These are phyloP conservation scores for Mobula birostris DNA, from an alignment of 2,113 vertebrate species.

Conservation along the genomic window DNA sequence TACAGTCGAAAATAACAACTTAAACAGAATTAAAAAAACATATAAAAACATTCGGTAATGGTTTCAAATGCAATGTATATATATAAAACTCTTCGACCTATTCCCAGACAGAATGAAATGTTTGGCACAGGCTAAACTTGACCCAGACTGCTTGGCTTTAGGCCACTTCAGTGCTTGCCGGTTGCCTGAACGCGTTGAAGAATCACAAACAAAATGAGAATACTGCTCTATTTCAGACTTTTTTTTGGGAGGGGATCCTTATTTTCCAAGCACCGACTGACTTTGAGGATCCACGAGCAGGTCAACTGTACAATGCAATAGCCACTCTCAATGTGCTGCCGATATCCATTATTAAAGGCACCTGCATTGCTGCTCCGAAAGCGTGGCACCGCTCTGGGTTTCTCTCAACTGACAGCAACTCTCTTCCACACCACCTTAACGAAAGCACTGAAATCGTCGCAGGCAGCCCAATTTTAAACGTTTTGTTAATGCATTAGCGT, in stretches of 20 bases:
- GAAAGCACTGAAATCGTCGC: neutral
- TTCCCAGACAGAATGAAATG: constrained; percentile 50
- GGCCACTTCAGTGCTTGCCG: constrained; percentile 45
- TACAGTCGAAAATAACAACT: too few species aligned
- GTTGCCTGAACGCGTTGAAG: constrained; percentile 43
- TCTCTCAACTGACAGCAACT: neutral
- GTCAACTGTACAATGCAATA: constrained; percentile 12
- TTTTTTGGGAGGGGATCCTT: neutral
- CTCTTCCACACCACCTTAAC: neutral
- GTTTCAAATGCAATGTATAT: neutral
- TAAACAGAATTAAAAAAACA: neutral
- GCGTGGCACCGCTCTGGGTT: neutral
- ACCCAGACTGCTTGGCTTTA: constrained; percentile 54
- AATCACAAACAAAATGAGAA: constrained; percentile 40
- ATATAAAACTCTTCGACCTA: constrained; percentile 40
- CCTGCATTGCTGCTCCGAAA: neutral
- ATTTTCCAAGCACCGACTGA: neutral
- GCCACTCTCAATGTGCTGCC: neutral
- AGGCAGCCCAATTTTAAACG: neutral
- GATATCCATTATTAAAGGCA: neutral
- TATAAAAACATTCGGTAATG: neutral
- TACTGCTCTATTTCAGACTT: constrained; percentile 10
- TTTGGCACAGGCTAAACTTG: constrained; percentile 50
- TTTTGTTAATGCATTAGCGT: too few species aligned
- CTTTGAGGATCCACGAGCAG: constrained; percentile 17